Conservation (phyloP, 1,140 invertebrate genomes). For the Drosophila leontia region DNA sequence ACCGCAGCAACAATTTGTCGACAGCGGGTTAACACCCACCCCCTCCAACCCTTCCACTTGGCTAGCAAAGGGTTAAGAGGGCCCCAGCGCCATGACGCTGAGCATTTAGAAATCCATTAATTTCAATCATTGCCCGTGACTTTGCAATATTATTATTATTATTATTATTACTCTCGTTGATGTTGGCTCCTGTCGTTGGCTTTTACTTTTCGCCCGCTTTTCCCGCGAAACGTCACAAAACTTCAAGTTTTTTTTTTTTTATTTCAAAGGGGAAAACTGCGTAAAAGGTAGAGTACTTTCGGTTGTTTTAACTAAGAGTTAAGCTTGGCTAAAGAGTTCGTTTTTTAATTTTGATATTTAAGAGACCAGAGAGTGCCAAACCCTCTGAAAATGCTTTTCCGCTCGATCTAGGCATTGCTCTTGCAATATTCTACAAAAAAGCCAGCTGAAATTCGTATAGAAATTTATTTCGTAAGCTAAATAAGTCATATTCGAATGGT, state of each 20-base stretch:
- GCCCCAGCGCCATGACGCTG: slow-evolving; percentile 54
- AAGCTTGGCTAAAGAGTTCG: neutral
- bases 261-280: slow-evolving; percentile 13
- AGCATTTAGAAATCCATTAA: slow-evolving; percentile 77
- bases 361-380: too few species aligned
- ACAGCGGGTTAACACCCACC: slow-evolving; percentile 10
- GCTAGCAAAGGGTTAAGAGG: slow-evolving; percentile 41
- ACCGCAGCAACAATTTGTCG: slow-evolving; percentile 60
- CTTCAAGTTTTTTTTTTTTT: slow-evolving; percentile 52
- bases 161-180: slow-evolving; percentile 55
- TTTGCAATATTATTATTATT: slow-evolving; percentile 71
- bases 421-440: too few species aligned
- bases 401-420: too few species aligned
- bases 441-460: too few species aligned
- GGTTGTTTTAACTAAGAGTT: slow-evolving; percentile 7
- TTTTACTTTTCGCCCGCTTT: slow-evolving; percentile 29
- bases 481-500: too few species aligned
- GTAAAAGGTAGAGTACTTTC: slow-evolving; percentile 5
- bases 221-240: slow-evolving; percentile 6
- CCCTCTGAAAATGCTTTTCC: too few species aligned
- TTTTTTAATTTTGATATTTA: neutral
- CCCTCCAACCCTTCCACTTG: neutral
- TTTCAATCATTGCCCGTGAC: slow-evolving; percentile 79
- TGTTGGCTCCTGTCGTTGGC: slow-evolving; percentile 53
- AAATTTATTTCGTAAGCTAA: too few species aligned